Conservation (phyloP, 1,140 invertebrate species). For the Portunus trituberculatus region DNA sequence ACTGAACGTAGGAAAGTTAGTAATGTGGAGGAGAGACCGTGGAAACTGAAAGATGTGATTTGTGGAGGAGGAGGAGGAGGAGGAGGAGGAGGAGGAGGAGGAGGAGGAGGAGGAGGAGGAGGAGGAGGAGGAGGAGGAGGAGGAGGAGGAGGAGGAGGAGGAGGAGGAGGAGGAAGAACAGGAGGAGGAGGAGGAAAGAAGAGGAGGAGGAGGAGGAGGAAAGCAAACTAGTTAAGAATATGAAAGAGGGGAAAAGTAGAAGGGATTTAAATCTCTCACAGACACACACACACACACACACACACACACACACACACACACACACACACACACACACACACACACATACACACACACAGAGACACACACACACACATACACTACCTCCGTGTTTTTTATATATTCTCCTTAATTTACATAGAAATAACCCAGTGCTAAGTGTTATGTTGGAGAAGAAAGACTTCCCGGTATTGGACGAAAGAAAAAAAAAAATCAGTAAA, state of each 20-base stretch:
- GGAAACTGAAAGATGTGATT: too few relatives aligned
- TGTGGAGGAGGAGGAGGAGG: too few relatives aligned
- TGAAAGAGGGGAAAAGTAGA: not conserved
- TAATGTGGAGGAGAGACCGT: too few relatives aligned
- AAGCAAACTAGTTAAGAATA: not conserved
- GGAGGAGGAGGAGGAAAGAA: not conserved
- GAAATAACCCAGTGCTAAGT: not conserved
- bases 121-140: too few relatives aligned
- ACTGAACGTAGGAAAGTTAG: too few relatives aligned
- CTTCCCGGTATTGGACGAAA: not conserved
- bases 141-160: too few relatives aligned
- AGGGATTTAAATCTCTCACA: not conserved
- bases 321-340: constrained; percentile 20
- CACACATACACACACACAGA: not conserved
- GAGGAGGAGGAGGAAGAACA: not conserved
- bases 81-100: too few relatives aligned
- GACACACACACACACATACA: not conserved
- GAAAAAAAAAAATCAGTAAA: not conserved
- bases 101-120: too few relatives aligned
- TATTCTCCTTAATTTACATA: constrained; percentile 9
- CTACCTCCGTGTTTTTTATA: not conserved
- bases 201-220: not conserved
- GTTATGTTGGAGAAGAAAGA: not conserved
- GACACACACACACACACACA: not conserved
- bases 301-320: constrained; percentile 10